Conservation (phyloP, 2,797 vertebrate species). For the Epinephelus malabaricus region DNA sequence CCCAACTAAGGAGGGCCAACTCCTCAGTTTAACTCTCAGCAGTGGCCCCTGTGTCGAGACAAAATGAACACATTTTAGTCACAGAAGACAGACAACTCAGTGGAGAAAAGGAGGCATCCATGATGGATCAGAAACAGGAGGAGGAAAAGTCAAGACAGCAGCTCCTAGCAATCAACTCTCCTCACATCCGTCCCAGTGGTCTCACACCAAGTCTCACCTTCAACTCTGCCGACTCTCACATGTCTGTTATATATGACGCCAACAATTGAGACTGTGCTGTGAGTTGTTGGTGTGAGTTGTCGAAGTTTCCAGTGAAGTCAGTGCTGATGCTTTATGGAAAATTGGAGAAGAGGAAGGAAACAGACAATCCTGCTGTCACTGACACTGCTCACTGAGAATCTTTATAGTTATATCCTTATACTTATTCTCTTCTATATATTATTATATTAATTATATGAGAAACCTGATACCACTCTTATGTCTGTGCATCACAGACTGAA, state of each 20-base stretch:
- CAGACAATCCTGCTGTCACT: too few relatives aligned
- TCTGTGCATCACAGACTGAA: too few relatives aligned
- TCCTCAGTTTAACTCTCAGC: neutral
- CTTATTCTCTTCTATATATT: too few relatives aligned
- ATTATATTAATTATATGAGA: too few relatives aligned
- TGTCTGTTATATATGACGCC: neutral
- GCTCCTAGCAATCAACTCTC: neutral
- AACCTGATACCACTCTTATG: too few relatives aligned
- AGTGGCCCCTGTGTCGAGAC: neutral
- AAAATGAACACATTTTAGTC: neutral
- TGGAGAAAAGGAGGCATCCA: neutral
- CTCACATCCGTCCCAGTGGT: conserved; percentile 11
- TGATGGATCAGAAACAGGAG: neutral
- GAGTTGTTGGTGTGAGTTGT: neutral
- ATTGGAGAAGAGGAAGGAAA: neutral
- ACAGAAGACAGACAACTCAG: neutral
- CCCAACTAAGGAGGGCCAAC: neutral
- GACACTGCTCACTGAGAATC: neutral
- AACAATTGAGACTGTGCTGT: neutral
- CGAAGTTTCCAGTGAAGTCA: neutral
- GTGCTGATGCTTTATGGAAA: neutral
- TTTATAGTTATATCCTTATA: too few relatives aligned
- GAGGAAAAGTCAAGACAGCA: neutral
- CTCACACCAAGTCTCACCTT: conserved; percentile 30
- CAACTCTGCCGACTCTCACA: neutral